Evolutionary conservation across 2,888 invertebrate genomes (phyloP).

Genomic region (Pseudococcus longispinus): DNA sequence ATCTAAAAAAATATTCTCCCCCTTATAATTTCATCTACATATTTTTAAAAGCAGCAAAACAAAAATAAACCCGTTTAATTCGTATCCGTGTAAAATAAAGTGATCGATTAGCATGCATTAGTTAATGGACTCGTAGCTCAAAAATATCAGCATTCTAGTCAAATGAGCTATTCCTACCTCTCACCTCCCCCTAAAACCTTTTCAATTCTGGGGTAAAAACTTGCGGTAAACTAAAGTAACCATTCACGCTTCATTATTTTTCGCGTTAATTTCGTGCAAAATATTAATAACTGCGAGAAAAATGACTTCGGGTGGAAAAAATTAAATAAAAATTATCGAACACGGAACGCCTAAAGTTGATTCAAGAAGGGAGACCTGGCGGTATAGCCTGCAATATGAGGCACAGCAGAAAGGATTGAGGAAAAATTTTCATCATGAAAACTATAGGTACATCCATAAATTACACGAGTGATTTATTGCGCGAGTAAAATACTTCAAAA

Average conservation of each 20-base stretch:
- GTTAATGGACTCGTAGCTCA: not conserved
- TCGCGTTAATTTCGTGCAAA: not conserved
- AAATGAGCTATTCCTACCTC: not conserved
- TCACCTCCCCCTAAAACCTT: not conserved
- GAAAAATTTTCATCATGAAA: not conserved
- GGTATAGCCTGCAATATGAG: not conserved
- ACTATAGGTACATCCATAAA: not conserved
- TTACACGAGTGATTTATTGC: not conserved
- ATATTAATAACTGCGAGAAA: not conserved
- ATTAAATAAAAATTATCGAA: slow-evolving; percentile 3
- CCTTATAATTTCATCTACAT: not conserved
- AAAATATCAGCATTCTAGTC: not conserved
- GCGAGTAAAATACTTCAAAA: not conserved
- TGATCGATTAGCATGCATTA: slow-evolving; percentile 1
- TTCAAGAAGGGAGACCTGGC: not conserved
- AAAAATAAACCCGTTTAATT: not conserved
- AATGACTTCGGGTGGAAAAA: not conserved
- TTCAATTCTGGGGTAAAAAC: not conserved
- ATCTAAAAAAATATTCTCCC: not conserved
- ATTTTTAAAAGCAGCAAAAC: not conserved
- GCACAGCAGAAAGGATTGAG: no score
- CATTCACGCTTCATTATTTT: not conserved
- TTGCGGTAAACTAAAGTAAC: not conserved
- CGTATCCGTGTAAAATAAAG: not conserved
- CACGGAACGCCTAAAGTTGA: not conserved